Conservation (phyloP, 2,113 vertebrate species). For the Riparia riparia region DNA sequence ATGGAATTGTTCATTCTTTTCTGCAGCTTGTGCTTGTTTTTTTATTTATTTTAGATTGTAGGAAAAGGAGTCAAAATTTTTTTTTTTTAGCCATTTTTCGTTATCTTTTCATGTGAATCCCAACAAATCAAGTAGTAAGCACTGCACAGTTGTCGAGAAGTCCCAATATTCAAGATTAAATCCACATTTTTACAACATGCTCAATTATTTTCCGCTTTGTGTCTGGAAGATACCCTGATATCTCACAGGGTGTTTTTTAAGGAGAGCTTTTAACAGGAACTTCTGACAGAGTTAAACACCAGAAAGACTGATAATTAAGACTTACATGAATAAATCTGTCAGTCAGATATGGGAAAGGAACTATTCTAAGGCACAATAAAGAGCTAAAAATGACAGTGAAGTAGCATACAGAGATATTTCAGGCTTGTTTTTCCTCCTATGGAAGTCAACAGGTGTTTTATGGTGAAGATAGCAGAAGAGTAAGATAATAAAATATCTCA, state of each 20-base stretch:
- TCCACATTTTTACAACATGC: background rate
- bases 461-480: background rate
- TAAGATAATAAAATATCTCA: background rate
- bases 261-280: constrained; percentile 6
- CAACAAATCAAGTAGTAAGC: background rate
- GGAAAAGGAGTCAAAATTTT: background rate
- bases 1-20: background rate
- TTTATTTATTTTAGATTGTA: background rate
- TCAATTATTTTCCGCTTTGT: background rate
- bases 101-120: background rate
- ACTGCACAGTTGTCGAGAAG: background rate
- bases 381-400: background rate
- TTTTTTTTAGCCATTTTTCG: background rate
- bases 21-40: background rate
- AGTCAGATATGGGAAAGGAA: background rate
- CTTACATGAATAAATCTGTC: constrained; percentile 19
- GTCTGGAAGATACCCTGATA: background rate
- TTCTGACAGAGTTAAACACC: background rate
- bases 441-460: background rate
- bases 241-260: background rate
- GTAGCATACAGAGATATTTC: background rate
- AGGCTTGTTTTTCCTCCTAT: background rate
- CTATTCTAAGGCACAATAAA: constrained; percentile 27
- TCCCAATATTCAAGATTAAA: background rate
- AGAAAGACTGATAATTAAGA: constrained; percentile 23